These are phyloP conservation scores for Onychostoma macrolepis DNA, from an alignment of 2,113 vertebrate species.

Conservation along the genomic window DNA sequence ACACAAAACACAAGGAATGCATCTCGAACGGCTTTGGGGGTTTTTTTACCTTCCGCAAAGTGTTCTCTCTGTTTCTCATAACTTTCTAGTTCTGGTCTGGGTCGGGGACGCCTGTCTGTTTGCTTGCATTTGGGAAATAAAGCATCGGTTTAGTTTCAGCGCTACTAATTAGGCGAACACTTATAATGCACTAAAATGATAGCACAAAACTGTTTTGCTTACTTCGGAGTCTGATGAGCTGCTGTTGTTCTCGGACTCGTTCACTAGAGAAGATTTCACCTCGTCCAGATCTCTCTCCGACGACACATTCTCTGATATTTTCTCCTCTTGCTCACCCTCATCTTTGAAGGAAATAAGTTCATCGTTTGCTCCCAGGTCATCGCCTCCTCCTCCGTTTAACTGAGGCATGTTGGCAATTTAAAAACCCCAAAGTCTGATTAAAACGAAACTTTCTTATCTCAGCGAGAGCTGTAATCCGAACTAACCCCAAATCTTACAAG, in stretches of 20 bases:
- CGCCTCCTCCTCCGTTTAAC: constrained; percentile 77
- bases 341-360: constrained; percentile 91
- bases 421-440: not conserved
- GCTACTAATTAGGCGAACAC: no score
- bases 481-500: constrained; percentile 12
- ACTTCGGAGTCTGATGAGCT: constrained; percentile 83
- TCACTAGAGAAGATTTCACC: constrained; percentile 89
- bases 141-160: not conserved
- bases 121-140: constrained; percentile 60
- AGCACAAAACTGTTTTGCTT: constrained; percentile 45
- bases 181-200: not conserved
- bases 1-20: not conserved
- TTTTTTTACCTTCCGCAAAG: constrained; percentile 82
- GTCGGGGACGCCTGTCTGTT: constrained; percentile 79
- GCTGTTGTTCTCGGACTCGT: constrained; percentile 88
- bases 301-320: constrained; percentile 81
- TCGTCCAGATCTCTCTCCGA: constrained; percentile 87
- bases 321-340: constrained; percentile 89
- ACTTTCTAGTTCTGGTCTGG: constrained; percentile 74
- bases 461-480: not conserved
- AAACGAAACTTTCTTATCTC: constrained; percentile 24
- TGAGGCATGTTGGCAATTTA: constrained; percentile 75
- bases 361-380: constrained; percentile 88
- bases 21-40: not conserved
- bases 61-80: constrained; percentile 81